Evolutionary conservation across 2,797 vertebrate species (phyloP), one percentile per base, ranked within the genome.

Genomic region (Paratrypauchen microcephalus): DNA sequence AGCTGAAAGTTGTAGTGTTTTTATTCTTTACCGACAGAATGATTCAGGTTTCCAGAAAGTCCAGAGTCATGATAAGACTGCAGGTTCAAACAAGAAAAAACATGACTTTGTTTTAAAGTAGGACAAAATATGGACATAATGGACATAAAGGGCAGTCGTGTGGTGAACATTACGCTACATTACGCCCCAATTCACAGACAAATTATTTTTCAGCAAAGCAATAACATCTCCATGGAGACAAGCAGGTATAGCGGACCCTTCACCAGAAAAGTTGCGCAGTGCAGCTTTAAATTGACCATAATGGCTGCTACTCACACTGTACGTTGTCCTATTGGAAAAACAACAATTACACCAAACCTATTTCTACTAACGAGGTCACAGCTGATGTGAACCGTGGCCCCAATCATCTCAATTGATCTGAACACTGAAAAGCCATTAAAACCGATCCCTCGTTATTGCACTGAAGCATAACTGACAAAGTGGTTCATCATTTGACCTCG

Each of bases 341-440:
- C 3, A 21, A 4, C 60, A 61, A 39, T 61, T 61, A 21, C 8
- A 23, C 24, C n/a, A 4, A 23, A 62, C 21, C 19, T 24, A 5
- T 45, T 13, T 23, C 11, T 15, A 18, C 60, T 45, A 67, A 36
- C 3, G 21, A 67, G 36, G 63, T 68, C 68, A 76, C 21, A 59
- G 5, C 1, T n/a, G 68, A 26, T 62, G 45, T 69, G 30, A 50
- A 60, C 64, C 13, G 5, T 19, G 65, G 65, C 63, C 73, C 71
- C 60, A 15, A 50, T 65, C 24, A 21, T 26, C 8, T 52, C 36
- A 15, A 72, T 68, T 62, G 36, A 75, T 77, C 50, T 12, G 1
- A n/a, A 26, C 45, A 26, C 41, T 57, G 61, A 69, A 70, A 80
- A 68, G n/a, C 32, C 66, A 64, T 72, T 24, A 5, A 30, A 61